phyloP scores from a whole-genome alignment of 2,113 vertebrate species.

The cattle (Bos taurus) region DNA sequence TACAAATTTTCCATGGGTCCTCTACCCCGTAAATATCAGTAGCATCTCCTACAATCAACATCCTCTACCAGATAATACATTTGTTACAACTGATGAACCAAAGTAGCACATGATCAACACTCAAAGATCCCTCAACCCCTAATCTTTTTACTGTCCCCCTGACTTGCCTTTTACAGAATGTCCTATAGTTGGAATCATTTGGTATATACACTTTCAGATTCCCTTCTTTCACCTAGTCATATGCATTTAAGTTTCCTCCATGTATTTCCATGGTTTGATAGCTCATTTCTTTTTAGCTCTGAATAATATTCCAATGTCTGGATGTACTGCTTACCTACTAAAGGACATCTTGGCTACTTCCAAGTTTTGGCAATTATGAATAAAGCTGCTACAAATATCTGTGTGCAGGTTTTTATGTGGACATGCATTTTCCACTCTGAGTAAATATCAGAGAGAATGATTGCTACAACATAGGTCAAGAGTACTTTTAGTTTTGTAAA shows the following conservation, averaged over 20 bases:
- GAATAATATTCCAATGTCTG: not conserved
- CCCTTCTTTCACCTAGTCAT: not conserved
- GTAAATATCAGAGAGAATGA: not conserved
- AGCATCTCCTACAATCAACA: not conserved
- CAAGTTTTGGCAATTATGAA: not conserved
- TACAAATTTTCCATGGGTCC: not conserved
- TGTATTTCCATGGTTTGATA: not conserved
- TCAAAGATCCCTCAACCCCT: too few relatives aligned
- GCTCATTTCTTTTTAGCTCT: not conserved
- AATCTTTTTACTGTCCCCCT: not conserved
- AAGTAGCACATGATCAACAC: not conserved
- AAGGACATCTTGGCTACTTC: not conserved
- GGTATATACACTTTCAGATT: not conserved
- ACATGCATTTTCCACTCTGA: not conserved
- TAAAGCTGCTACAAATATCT: not conserved
- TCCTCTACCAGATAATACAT: not conserved
- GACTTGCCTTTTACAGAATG: not conserved
- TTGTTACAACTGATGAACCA: not conserved
- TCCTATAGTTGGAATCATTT: not conserved
- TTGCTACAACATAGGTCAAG: not conserved
- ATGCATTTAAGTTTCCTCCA: not conserved
- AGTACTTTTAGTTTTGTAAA: not conserved
- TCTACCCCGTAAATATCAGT: not conserved
- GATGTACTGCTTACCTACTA: not conserved
- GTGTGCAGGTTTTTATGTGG: not conserved